Conservation (phyloP, 2,888 invertebrate species). For the Epinotia demarniana region DNA sequence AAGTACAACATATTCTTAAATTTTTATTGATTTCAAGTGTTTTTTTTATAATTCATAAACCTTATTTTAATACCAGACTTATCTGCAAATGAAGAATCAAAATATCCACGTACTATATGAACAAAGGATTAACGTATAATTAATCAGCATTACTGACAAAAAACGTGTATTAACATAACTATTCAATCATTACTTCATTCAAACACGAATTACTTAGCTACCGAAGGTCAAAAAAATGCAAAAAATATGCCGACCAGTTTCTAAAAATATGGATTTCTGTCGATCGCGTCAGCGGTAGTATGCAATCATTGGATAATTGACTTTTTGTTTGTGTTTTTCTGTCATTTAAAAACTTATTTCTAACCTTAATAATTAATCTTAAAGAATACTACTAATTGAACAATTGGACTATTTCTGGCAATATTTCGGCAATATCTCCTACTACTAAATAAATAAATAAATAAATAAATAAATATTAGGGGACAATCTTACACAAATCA, state of each 20-base stretch:
- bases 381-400: background rate
- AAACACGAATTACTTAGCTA: constrained; percentile 10
- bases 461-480: no score
- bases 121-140: constrained; percentile 13
- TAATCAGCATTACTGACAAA: constrained; percentile 7
- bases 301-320: background rate
- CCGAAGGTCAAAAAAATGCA: constrained; percentile 19
- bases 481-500: no score
- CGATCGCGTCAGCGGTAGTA: constrained; percentile 17
- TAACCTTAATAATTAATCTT: background rate
- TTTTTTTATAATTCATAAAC: no score
- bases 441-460: no score
- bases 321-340: background rate
- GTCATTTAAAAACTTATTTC: background rate
- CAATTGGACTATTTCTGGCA: background rate
- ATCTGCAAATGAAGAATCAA: background rate
- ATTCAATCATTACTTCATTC: constrained; percentile 18
- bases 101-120: background rate
- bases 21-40: background rate
- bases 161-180: constrained; percentile 9
- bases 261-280: constrained; percentile 29
- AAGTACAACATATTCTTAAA: background rate
- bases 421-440: no score
- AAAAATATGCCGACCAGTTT: constrained; percentile 17
- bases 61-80: no score